A percentile compares a stretch with the other conserved stretches of the same genome.
Conservation (phyloP, 1,140 invertebrate genomes). For the Wiebesia pumilae region DNA sequence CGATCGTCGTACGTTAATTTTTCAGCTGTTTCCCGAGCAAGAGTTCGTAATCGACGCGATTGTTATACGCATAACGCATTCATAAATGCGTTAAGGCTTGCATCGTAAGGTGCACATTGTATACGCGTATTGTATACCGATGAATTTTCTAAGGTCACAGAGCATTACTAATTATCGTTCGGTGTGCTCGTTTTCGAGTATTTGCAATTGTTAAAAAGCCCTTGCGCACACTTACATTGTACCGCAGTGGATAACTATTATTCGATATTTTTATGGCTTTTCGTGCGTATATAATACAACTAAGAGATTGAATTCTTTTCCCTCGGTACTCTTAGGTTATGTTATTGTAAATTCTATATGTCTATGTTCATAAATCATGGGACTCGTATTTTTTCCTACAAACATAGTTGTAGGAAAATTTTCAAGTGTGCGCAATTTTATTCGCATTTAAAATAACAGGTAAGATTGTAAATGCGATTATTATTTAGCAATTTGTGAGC, state of each 20-base stretch:
- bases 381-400: background rate
- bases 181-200: background rate
- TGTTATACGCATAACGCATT: too few species aligned
- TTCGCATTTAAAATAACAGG: background rate
- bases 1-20: too few species aligned
- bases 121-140: too few species aligned
- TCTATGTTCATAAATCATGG: background rate
- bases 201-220: background rate
- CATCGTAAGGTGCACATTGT: too few species aligned
- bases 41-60: too few species aligned
- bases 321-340: background rate
- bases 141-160: background rate
- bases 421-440: background rate
- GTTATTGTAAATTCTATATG: background rate
- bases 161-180: background rate
- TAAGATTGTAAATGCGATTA: background rate
- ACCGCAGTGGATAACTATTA: background rate
- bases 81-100: too few species aligned
- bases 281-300: background rate
- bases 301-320: background rate
- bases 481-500: background rate
- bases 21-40: too few species aligned
- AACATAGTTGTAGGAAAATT: background rate
- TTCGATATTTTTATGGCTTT: background rate
- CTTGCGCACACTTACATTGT: background rate